Conservation (phyloP, 2,888 invertebrate species). For the Caenorhabditis virilis region DNA sequence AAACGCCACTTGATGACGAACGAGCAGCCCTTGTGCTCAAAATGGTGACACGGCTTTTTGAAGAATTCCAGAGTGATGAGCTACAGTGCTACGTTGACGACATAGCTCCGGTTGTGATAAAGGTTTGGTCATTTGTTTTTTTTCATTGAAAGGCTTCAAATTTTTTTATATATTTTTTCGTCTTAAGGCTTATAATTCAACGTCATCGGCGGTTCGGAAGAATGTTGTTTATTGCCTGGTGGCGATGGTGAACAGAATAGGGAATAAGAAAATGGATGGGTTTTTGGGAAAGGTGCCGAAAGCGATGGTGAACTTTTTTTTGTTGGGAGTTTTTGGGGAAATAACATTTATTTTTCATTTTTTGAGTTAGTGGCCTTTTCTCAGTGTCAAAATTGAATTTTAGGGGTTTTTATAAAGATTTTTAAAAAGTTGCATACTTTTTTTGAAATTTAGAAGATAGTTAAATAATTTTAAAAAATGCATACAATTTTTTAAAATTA, state of each 20-base stretch:
- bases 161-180: background rate
- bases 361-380: too few species aligned
- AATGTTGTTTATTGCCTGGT: constrained; percentile 34
- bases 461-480: too few species aligned
- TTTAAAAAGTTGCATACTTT: too few species aligned
- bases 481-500: too few species aligned
- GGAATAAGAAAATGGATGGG: constrained; percentile 18
- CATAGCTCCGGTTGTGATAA: constrained; percentile 17
- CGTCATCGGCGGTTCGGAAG: constrained; percentile 28
- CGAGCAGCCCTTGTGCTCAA: constrained; percentile 19
- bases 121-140: background rate
- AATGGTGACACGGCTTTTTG: constrained; percentile 27
- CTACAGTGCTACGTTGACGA: constrained; percentile 18
- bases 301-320: constrained; percentile 35
- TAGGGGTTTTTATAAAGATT: too few species aligned
- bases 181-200: constrained; percentile 29
- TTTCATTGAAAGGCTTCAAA: too few species aligned
- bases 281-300: constrained; percentile 33
- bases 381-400: too few species aligned
- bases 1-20: constrained; percentile 12
- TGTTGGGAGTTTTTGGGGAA: too few species aligned
- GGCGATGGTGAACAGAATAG: constrained; percentile 30
- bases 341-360: too few species aligned
- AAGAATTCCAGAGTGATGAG: constrained; percentile 27
- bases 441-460: too few species aligned